Conservation (phyloP, 2,113 vertebrate species). For the Notothenia rossii region DNA sequence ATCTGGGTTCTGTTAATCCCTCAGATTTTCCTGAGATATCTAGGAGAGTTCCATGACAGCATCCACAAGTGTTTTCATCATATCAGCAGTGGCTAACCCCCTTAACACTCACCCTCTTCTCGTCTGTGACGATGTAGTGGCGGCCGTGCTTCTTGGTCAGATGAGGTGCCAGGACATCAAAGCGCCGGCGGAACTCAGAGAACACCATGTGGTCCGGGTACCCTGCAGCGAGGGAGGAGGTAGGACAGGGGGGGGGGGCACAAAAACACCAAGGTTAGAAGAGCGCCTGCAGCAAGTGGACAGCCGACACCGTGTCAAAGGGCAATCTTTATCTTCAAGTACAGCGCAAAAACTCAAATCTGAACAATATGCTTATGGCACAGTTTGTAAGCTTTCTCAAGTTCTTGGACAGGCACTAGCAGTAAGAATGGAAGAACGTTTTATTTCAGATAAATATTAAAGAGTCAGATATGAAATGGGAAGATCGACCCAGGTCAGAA, state of each 20-base stretch:
- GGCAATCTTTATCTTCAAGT: conserved; percentile 6
- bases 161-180: conserved; percentile 94
- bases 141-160: conserved; percentile 96
- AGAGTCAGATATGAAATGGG: too few relatives aligned
- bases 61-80: background rate
- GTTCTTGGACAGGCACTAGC: background rate
- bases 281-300: background rate
- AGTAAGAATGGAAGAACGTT: background rate
- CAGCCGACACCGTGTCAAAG: background rate
- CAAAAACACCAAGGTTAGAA: background rate
- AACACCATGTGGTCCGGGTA: conserved; percentile 99
- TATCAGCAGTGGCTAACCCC: background rate
- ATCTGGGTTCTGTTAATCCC: too few relatives aligned
- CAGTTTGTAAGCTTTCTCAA: background rate
- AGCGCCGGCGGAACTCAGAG: conserved; percentile 95
- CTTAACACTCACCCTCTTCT: conserved; percentile 88
- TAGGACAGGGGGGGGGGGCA: conserved; percentile 1
- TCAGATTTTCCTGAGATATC: too few relatives aligned
- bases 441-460: too few relatives aligned
- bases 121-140: conserved; percentile 94
- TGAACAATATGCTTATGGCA: too few relatives aligned
- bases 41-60: background rate
- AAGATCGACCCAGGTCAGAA: too few relatives aligned
- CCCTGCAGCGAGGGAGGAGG: conserved; percentile 78
- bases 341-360: background rate